Percentiles rank a stretch among this genome's conserved stretches.
Conservation (phyloP, 2,888 invertebrate species). For the Amblyteles armatorius region DNA sequence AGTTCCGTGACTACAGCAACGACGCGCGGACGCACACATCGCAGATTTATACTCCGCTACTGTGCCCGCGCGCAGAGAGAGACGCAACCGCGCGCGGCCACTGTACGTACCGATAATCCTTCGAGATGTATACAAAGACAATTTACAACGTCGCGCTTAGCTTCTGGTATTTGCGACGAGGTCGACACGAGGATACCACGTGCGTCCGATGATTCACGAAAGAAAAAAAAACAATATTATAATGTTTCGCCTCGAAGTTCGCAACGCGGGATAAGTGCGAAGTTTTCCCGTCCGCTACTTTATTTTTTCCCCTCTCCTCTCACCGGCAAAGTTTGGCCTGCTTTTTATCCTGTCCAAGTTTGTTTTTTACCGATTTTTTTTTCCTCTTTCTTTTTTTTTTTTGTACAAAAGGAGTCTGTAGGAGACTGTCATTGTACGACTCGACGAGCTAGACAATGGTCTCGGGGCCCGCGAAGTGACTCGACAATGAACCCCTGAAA, state of each 20-base stretch:
- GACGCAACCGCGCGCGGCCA: neutral
- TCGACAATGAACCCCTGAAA: constrained; percentile 60
- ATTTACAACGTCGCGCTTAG: constrained; percentile 47
- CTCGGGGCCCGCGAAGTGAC: constrained; percentile 34
- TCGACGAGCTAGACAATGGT: constrained; percentile 43
- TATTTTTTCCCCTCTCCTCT: neutral
- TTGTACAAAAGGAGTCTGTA: neutral
- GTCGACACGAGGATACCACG: constrained; percentile 60
- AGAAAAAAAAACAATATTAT: constrained; percentile 17
- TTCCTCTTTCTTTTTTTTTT: neutral
- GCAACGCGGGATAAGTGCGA: neutral
- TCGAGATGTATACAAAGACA: constrained; percentile 36
- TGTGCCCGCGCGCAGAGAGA: neutral
- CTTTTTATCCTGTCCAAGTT: constrained; percentile 20
- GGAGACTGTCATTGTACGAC: neutral
- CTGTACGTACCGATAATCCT: constrained; percentile 40
- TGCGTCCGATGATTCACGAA: constrained; percentile 59
- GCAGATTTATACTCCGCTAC: constrained; percentile 3
- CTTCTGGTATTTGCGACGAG: constrained; percentile 48
- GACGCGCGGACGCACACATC: neutral
- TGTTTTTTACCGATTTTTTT: constrained; percentile 3
- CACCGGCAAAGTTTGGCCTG: neutral
- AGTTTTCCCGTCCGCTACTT: constrained; percentile 10
- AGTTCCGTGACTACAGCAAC: neutral
- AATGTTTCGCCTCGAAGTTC: neutral